Conservation (phyloP, 2,797 vertebrate species). For the Liparis tanakae region DNA sequence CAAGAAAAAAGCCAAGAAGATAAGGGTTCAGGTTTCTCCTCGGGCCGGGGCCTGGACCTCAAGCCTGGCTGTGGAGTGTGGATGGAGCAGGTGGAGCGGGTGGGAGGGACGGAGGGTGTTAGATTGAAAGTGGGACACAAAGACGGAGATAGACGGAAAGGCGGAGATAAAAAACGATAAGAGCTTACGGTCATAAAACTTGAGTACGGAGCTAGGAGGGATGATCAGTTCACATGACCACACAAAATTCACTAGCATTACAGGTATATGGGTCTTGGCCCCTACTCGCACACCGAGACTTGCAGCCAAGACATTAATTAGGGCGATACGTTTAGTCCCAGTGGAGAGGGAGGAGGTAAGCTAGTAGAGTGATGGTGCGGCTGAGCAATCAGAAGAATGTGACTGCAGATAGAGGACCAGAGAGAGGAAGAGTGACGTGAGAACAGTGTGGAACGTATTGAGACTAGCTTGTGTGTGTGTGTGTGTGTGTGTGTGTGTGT, state of each 20-base stretch:
- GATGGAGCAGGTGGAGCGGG: constrained; percentile 45
- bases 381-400: constrained; percentile 21
- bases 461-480: not conserved
- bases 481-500: not conserved
- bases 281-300: constrained; percentile 34
- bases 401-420: constrained; percentile 17
- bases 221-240: constrained; percentile 26
- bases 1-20: constrained; percentile 28
- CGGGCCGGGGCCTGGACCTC: constrained; percentile 36
- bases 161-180: constrained; percentile 8
- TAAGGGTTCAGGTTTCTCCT: constrained; percentile 61
- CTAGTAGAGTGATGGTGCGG: constrained; percentile 9
- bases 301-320: constrained; percentile 78
- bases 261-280: constrained; percentile 42
- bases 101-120: not conserved
- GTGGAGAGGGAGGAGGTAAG: constrained; percentile 25
- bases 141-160: constrained; percentile 1
- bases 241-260: constrained; percentile 38
- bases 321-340: constrained; percentile 75
- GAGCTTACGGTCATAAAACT: constrained; percentile 31
- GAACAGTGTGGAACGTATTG: not conserved
- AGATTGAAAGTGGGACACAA: not conserved
- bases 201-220: constrained; percentile 11
- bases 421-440: not conserved
- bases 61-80: constrained; percentile 25